These are phyloP conservation scores for Phasianus colchicus DNA, from an alignment of 2,113 vertebrate species.

Conservation along the genomic window DNA sequence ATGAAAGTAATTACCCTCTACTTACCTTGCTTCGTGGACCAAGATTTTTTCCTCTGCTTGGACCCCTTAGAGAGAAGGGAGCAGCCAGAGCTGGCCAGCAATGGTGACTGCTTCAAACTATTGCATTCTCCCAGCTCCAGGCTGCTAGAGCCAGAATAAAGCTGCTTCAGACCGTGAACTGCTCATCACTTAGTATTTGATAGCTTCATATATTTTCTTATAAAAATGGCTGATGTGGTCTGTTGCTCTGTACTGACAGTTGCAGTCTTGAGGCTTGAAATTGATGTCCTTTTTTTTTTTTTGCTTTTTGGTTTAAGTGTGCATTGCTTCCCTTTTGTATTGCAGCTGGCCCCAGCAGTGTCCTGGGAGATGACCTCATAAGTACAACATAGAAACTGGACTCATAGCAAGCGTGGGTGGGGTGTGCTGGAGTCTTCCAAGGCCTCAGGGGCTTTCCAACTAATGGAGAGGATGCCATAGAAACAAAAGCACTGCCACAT, in stretches of 20 bases:
- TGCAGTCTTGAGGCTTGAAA: conserved; percentile 41
- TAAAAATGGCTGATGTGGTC: conserved; percentile 43
- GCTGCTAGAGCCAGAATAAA: conserved; percentile 20
- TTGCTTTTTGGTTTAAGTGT: conserved; percentile 48
- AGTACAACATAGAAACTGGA: conserved; percentile 9
- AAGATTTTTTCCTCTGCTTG: not conserved
- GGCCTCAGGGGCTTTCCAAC: conserved; percentile 36
- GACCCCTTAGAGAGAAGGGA: not conserved
- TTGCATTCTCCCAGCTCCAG: not conserved
- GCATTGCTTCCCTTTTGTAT: conserved; percentile 41
- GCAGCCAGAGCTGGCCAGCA: not conserved
- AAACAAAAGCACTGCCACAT: conserved; percentile 57
- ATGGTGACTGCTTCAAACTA: not conserved
- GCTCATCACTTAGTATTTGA: conserved; percentile 13
- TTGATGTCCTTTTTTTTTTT: conserved; percentile 49
- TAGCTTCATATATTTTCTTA: conserved; percentile 58
- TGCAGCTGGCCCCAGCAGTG: conserved; percentile 57
- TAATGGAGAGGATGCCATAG: conserved; percentile 24
- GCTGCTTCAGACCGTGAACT: not conserved
- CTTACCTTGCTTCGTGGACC: not conserved
- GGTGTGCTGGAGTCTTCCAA: not conserved
- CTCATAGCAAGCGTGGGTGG: conserved; percentile 40
- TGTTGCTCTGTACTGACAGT: conserved; percentile 45
- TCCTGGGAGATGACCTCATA: conserved; percentile 65
- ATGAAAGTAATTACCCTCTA: not conserved